Evolutionary conservation across 1,140 invertebrate species (phyloP).

Genomic region (Sarcophaga peregrina): DNA sequence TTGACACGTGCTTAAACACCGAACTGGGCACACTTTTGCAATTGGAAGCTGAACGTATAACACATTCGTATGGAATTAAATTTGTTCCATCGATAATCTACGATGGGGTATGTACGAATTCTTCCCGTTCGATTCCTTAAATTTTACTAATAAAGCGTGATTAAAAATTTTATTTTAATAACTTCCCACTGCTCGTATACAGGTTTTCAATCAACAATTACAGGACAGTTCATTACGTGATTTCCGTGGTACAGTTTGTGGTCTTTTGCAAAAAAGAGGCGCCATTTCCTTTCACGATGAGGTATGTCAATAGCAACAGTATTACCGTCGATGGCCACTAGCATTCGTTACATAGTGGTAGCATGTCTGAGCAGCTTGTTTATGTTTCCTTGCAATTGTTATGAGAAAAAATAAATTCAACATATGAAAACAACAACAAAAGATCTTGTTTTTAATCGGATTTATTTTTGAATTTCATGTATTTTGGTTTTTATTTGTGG

Average conservation of each 20-base stretch:
- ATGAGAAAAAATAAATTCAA: background rate
- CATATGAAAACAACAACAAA: background rate
- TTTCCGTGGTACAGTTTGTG: slow-evolving; percentile 59
- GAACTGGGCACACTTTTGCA: slow-evolving; percentile 67
- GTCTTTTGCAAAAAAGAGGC: slow-evolving; percentile 43
- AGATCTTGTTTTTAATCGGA: background rate
- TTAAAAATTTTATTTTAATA: slow-evolving; percentile 31
- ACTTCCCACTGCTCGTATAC: slow-evolving; percentile 46
- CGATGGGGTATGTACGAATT: slow-evolving; percentile 65
- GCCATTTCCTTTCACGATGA: slow-evolving; percentile 38
- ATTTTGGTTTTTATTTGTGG: too few relatives aligned
- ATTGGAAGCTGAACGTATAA: slow-evolving; percentile 69
- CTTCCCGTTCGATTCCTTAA: slow-evolving; percentile 17
- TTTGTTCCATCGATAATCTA: slow-evolving; percentile 73
- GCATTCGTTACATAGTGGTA: too few relatives aligned
- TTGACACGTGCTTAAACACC: slow-evolving; percentile 65
- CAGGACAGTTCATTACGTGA: slow-evolving; percentile 60
- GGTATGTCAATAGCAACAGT: slow-evolving; percentile 51
- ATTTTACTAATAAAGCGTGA: slow-evolving; percentile 49
- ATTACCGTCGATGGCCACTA: background rate
- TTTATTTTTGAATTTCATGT: too few relatives aligned
- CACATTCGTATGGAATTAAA: slow-evolving; percentile 65
- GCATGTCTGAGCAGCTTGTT: too few relatives aligned
- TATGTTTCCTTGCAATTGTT: background rate
- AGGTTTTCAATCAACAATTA: slow-evolving; percentile 62